Evolutionary conservation across 2,113 vertebrate genomes (phyloP), one percentile per base, ranked within the genome.

Genomic region (Orthonyx spaldingii): DNA sequence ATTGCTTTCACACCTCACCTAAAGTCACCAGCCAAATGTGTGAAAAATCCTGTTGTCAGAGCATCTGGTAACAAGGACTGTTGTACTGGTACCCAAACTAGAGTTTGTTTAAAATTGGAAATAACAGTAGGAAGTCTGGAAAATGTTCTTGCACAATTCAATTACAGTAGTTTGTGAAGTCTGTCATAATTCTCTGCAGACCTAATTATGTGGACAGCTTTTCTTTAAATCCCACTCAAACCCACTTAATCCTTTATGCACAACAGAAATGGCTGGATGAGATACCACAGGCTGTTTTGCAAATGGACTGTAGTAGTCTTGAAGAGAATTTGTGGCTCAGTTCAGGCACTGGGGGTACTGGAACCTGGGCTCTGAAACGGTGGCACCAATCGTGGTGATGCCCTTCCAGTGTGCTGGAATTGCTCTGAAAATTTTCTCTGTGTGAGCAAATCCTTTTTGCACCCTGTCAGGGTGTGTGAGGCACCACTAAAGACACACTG

Each of bases 111-210:
- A 87, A 47, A 87, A 68, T 26, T 41, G 42, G 63, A 85, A 90
- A 69, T 57, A 89, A 42, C 87, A 91, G 74, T 59, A 72, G 70
- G 81, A 91, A 94, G 65, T 75, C 84, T 95, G 72, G 64, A 91
- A 92, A 82, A 61, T 2, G 1, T 85, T 87, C 49, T 57, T 76
- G 57, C 82, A 91, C 82, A 80, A 83, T 93, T 91, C 53, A 68
- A 30, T 89, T 84, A 63, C 1, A 30, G 44, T 37, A n/a, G 49
- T 87, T 69, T 26, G 37, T 83, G 72, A 93, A 61, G 57, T 65
- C 57, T 89, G 32, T 79, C 81, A 80, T 79, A 93, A 89, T 79
- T 96, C 84, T 91, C 89, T 82, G 78, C 81, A 94, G 81, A 94
- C 78, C 75, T 83, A 82, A 89, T 93, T 93, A 87, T 57, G 66